These are phyloP conservation scores for Notothenia rossii DNA, from an alignment of 2,113 vertebrate genomes.

Conservation along the genomic window DNA sequence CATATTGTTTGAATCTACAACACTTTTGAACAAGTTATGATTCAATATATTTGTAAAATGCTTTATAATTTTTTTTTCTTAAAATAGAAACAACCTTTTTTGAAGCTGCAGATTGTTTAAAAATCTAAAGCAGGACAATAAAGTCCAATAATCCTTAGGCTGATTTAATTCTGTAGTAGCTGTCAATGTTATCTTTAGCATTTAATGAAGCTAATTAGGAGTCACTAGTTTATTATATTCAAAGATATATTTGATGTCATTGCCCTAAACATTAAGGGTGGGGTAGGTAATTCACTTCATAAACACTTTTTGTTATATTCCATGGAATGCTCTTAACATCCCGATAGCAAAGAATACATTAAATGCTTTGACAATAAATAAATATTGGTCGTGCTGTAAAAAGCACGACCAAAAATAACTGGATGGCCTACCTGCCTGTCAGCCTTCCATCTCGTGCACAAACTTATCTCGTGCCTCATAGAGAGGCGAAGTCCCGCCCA, in stretches of 20 bases:
- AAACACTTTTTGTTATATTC: too few relatives aligned
- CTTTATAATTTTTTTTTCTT: not conserved
- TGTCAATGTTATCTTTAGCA: not conserved
- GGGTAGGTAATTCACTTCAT: too few relatives aligned
- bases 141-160: not conserved
- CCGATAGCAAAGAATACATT: too few relatives aligned
- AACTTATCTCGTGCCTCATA: too few relatives aligned
- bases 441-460: too few relatives aligned
- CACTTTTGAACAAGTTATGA: conserved; percentile 20
- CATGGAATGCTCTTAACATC: too few relatives aligned
- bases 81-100: not conserved
- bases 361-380: too few relatives aligned
- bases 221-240: not conserved
- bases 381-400: too few relatives aligned
- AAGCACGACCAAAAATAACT: too few relatives aligned
- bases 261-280: not conserved
- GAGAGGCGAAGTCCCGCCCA: too few relatives aligned
- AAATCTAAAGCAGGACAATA: not conserved
- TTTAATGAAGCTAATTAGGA: not conserved
- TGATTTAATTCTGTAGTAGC: not conserved
- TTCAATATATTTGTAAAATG: not conserved
- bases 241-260: not conserved
- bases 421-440: too few relatives aligned
- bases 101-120: not conserved
- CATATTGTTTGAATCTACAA: not conserved